Percentiles rank a stretch among this genome's conserved stretches.
Conservation (phyloP, 2,113 vertebrate species). For the Podarcis cretensis region DNA sequence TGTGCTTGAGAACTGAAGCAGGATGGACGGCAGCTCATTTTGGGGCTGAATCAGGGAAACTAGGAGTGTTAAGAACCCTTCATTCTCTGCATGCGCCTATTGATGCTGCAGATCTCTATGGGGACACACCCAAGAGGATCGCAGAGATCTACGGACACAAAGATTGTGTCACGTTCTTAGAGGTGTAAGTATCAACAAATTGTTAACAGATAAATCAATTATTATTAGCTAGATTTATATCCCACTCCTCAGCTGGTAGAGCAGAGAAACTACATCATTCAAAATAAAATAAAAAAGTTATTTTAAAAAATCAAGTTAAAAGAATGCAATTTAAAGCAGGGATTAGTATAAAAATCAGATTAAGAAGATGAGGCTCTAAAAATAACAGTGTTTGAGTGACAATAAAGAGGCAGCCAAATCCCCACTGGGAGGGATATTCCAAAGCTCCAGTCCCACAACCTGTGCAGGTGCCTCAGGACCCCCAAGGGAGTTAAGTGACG, state of each 20-base stretch:
- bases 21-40: slow-evolving; percentile 91
- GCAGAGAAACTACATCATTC: neutral
- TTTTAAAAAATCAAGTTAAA: neutral
- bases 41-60: slow-evolving; percentile 83
- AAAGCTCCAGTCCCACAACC: neutral
- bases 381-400: neutral
- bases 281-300: neutral
- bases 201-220: neutral
- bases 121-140: slow-evolving; percentile 85
- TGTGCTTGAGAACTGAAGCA: slow-evolving; percentile 79
- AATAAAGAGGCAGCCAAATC: neutral
- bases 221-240: neutral
- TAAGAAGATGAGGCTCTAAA: neutral
- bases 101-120: slow-evolving; percentile 82
- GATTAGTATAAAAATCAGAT: neutral
- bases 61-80: slow-evolving; percentile 81
- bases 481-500: no score
- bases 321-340: neutral
- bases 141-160: slow-evolving; percentile 89
- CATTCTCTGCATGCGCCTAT: slow-evolving; percentile 83
- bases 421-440: neutral
- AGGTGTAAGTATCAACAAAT: slow-evolving; percentile 74
- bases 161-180: slow-evolving; percentile 85
- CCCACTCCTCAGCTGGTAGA: no score
- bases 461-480: no score